phyloP scores from a whole-genome alignment of 30 jellyfish, hydroid and myxozoan species.

The Aurelia coerulea region DNA sequence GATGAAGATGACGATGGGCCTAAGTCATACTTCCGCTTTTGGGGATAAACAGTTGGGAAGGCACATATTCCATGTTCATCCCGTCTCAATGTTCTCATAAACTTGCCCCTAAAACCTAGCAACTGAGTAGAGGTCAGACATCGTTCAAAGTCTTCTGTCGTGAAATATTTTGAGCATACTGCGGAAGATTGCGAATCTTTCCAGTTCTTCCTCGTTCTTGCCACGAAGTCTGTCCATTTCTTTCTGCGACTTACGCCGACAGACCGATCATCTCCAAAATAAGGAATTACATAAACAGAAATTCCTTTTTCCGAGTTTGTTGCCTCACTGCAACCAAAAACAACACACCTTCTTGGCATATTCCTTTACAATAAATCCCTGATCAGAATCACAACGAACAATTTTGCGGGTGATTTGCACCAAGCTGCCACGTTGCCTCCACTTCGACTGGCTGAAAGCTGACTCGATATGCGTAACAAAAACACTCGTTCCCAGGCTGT shows the following conservation, averaged over 20 bases:
- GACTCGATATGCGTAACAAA: background rate
- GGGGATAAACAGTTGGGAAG: slow-evolving; percentile 13
- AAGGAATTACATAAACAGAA: background rate
- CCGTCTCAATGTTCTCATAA: too few relatives aligned
- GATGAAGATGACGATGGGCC: slow-evolving; percentile 21
- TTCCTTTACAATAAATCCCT: background rate
- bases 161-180: background rate
- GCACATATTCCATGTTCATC: too few relatives aligned
- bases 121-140: too few relatives aligned
- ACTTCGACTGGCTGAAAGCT: background rate
- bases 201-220: slow-evolving; percentile 3
- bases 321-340: slow-evolving; percentile 2
- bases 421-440: background rate
- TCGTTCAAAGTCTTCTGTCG: too few relatives aligned
- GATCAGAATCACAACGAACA: too few relatives aligned
- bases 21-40: background rate
- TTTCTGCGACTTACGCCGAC: background rate
- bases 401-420: too few relatives aligned
- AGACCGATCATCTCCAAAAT: background rate
- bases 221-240: background rate
- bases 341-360: slow-evolving; percentile 5
- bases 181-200: slow-evolving; percentile 7
- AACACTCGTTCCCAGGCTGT: background rate
- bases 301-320: slow-evolving; percentile 1
- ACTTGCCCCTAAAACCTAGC: too few relatives aligned